phyloP scores from a whole-genome alignment of 2,797 vertebrate species.

The Chloroceryle amazona region DNA sequence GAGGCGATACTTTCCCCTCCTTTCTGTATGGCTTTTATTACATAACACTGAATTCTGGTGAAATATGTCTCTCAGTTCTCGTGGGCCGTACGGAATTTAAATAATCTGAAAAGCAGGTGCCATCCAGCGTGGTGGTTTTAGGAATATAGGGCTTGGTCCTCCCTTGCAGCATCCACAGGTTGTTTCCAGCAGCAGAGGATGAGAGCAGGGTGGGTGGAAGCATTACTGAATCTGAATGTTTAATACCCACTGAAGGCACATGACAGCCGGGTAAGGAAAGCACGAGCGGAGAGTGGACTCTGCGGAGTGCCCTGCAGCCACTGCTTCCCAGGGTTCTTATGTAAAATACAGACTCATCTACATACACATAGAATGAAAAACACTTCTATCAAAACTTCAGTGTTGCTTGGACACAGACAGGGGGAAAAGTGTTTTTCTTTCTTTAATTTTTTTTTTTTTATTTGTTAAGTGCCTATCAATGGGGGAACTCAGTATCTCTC shows the following conservation, averaged over 20 bases:
- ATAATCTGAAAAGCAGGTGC: background rate
- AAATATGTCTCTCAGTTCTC: background rate
- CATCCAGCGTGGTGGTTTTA: background rate
- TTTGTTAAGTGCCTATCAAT: background rate
- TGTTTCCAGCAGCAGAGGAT: background rate
- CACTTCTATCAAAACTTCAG: background rate
- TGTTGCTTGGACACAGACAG: background rate
- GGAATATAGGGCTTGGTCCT: background rate
- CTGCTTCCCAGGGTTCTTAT: background rate
- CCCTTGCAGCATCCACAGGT: background rate
- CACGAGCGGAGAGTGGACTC: background rate
- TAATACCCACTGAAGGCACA: background rate
- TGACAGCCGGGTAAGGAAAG: background rate
- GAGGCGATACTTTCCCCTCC: background rate
- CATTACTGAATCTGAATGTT: background rate
- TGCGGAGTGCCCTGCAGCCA: background rate
- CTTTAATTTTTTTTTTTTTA: background rate
- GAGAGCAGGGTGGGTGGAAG: background rate
- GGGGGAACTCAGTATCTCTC: background rate
- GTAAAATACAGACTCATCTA: background rate
- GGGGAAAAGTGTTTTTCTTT: background rate
- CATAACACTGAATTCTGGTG: constrained; percentile 4
- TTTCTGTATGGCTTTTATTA: background rate
- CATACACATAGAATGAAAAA: background rate
- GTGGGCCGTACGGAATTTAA: background rate